phyloP scores from a whole-genome alignment of 53 echinoderm and acorn worm species.

The Pentamera pediparva region DNA sequence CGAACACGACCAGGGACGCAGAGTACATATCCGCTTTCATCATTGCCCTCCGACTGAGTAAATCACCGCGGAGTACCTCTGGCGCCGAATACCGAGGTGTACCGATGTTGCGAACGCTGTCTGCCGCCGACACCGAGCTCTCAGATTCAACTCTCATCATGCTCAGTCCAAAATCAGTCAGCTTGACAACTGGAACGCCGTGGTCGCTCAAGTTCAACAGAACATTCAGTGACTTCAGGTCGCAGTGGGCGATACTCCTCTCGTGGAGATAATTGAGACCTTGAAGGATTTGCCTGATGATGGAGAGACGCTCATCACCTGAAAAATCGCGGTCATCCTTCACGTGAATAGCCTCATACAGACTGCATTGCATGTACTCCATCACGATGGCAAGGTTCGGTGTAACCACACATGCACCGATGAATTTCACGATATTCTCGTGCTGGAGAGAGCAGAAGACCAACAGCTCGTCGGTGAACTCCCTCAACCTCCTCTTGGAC shows the following conservation, averaged over 20 bases:
- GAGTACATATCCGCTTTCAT: constrained; percentile 55
- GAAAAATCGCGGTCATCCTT: constrained; percentile 15
- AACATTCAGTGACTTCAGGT: constrained; percentile 53
- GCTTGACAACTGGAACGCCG: constrained; percentile 41
- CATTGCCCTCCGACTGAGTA: constrained; percentile 31
- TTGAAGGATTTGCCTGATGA: constrained; percentile 28
- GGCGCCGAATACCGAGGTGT: constrained; percentile 59
- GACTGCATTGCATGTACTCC: constrained; percentile 57
- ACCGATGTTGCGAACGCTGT: constrained; percentile 26
- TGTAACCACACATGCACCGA: constrained; percentile 42
- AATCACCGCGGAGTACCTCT: constrained; percentile 39
- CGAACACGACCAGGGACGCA: constrained; percentile 39
- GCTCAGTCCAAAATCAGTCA: constrained; percentile 59
- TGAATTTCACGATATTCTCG: constrained; percentile 49
- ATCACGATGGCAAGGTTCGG: constrained; percentile 55
- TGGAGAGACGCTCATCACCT: constrained; percentile 15
- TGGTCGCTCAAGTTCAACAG: constrained; percentile 12
- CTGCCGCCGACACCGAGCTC: constrained; percentile 29
- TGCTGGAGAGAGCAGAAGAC: constrained; percentile 40
- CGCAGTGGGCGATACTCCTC: constrained; percentile 43
- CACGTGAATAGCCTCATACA: constrained; percentile 46
- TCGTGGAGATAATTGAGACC: constrained; percentile 47
- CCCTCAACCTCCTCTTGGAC: constrained; percentile 19
- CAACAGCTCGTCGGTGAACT: constrained; percentile 43
- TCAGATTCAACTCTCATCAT: constrained; percentile 46